Evolutionary conservation across 92 coral and sea anemone species (phyloP), one percentile per base, ranked within the genome.

Genomic region (Umimayanthus kanabou): DNA sequence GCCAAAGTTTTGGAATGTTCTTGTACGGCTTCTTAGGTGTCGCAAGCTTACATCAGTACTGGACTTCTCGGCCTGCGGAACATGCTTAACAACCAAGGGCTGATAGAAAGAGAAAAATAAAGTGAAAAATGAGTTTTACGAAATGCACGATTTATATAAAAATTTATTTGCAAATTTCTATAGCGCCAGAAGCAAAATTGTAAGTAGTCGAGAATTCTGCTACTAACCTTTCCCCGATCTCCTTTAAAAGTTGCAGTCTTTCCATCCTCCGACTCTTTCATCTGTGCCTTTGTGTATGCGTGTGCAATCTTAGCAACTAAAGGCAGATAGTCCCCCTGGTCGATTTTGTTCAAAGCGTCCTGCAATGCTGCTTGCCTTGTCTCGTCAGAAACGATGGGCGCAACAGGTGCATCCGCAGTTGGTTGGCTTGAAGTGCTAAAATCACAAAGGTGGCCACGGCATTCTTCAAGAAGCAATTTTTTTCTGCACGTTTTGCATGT

Each of bases 371-470:
- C 75, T 71, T 71, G 75, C n/a, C 39, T 71, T 4, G 18, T 16
- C 30, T 77, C 65, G 10, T 77, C 81, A 4, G 58, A 77, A 77
- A 43, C 64, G 4, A 22, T 77, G 37, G 37, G 0, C 37, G 2
- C 37, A 77, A 77, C 81, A 77, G 81, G 81, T 77, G 81, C 58
- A 77, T 77, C 81, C 3, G 29, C 14, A 22, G 64, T 77, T 77
- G 81, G 81, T 77, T 77, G 65, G 64, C 81, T 16, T 1, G 30
- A 22, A 77, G 30, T 9, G 64, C 23, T 28, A 20, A 77, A n/a
- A 45, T 77, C 64, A n/a, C 81, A 77, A 22, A 77, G 65, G 15
- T 77, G 81, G 1, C 14, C 20, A 43, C 14, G 30, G 4, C 81
- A 16, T 77, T 77, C 81, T 23, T 77, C 65, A 77, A 77, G 81